A percentile compares a stretch with the other conserved stretches of the same genome.
Evolutionary conservation across 2,797 vertebrate genomes (phyloP).

Genomic region (Hyperoplus lanceolatus): DNA sequence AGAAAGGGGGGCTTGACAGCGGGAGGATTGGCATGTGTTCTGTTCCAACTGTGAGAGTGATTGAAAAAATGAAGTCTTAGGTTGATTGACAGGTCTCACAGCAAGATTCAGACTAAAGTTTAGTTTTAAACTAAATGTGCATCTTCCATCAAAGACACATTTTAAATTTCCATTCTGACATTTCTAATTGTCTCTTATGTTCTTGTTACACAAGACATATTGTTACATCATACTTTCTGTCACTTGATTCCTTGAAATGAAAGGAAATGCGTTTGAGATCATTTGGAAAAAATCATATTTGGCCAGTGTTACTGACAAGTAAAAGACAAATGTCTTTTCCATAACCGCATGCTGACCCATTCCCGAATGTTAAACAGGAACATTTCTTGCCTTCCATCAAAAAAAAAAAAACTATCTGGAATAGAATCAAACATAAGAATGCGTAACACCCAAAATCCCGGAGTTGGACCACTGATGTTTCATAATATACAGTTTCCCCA

Average conservation of each 20-base stretch:
- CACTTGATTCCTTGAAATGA: neutral
- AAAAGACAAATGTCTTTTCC: conserved; percentile 35
- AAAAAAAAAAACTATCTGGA: conserved; percentile 45
- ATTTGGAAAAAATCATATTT: conserved; percentile 45
- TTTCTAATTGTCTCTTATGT: neutral
- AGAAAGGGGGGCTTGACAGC: conserved; percentile 40
- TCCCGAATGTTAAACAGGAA: conserved; percentile 45
- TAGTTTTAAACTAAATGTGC: neutral
- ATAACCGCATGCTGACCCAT: conserved; percentile 42
- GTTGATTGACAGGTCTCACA: conserved; percentile 20
- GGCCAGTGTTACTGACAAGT: conserved; percentile 21
- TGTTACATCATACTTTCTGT: conserved; percentile 2
- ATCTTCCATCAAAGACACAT: neutral
- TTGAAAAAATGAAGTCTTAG: neutral
- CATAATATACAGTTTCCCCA: conserved; percentile 12
- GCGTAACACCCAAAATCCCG: conserved; percentile 64
- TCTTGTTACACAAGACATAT: neutral
- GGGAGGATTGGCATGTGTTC: conserved; percentile 32
- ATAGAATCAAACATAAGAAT: conserved; percentile 50
- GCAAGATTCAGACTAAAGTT: conserved; percentile 13
- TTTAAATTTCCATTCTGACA: neutral
- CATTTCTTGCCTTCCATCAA: conserved; percentile 32
- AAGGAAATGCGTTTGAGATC: conserved; percentile 12
- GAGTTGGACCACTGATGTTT: conserved; percentile 33
- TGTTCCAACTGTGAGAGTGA: conserved; percentile 28